Evolutionary conservation across 2,113 vertebrate genomes (phyloP).

Genomic region (Oncorhynchus nerka): DNA sequence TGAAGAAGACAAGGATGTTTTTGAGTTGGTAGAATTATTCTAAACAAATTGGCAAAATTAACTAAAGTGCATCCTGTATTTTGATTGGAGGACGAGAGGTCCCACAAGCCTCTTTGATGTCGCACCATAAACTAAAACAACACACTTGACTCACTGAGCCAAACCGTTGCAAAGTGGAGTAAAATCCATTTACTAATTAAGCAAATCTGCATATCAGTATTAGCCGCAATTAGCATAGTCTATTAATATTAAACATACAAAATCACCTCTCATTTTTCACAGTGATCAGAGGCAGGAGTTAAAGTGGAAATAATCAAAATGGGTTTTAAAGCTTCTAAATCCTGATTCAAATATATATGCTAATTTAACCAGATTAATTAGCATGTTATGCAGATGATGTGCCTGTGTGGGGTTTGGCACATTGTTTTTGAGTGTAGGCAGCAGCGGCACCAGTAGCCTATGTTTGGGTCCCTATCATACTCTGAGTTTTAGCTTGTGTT

Average conservation of each 20-base stretch:
- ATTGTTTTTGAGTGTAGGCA: slow-evolving; percentile 49
- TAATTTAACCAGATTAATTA: slow-evolving; percentile 75
- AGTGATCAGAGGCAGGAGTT: slow-evolving; percentile 62
- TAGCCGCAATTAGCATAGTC: slow-evolving; percentile 71
- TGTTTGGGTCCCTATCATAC: background rate
- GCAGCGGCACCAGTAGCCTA: background rate
- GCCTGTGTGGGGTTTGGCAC: slow-evolving; percentile 46
- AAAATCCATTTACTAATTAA: slow-evolving; percentile 72
- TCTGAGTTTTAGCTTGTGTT: background rate
- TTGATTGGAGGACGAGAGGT: slow-evolving; percentile 54
- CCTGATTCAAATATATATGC: slow-evolving; percentile 78
- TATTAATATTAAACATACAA: slow-evolving; percentile 65
- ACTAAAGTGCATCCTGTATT: slow-evolving; percentile 57
- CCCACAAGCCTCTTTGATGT: slow-evolving; percentile 57
- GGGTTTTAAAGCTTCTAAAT: slow-evolving; percentile 71
- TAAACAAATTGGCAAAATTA: slow-evolving; percentile 47
- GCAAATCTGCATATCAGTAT: slow-evolving; percentile 76
- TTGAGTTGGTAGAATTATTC: slow-evolving; percentile 48
- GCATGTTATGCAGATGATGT: slow-evolving; percentile 70
- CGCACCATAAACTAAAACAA: slow-evolving; percentile 63
- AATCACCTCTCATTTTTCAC: slow-evolving; percentile 59
- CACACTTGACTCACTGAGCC: slow-evolving; percentile 62
- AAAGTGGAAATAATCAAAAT: slow-evolving; percentile 71
- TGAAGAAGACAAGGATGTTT: slow-evolving; percentile 40
- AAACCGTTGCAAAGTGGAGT: slow-evolving; percentile 55